These are phyloP conservation scores for Torymus tubicola DNA, from an alignment of 2,888 invertebrate genomes.

Conservation along the genomic window DNA sequence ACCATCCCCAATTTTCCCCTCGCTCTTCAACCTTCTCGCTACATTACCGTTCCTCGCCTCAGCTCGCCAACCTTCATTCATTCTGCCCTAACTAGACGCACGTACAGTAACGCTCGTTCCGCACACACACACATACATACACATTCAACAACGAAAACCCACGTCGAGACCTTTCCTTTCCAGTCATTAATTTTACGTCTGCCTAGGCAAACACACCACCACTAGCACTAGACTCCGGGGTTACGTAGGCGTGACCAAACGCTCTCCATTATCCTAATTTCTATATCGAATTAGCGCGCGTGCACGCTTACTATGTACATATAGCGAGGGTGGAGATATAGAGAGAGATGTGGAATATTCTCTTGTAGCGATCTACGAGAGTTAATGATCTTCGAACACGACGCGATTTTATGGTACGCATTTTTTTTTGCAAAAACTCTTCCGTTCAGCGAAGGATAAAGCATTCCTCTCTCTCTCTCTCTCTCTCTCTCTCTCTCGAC, in stretches of 20 bases:
- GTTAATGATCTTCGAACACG: too few relatives aligned
- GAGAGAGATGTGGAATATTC: not conserved
- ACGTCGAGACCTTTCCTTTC: conserved; percentile 31
- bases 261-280: conserved; percentile 56
- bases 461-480: too few relatives aligned
- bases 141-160: too few relatives aligned
- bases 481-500: too few relatives aligned
- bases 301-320: not conserved
- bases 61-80: conserved; percentile 15
- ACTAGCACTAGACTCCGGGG: not conserved
- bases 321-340: not conserved
- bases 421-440: too few relatives aligned
- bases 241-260: conserved; percentile 50
- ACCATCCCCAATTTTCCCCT: too few relatives aligned
- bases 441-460: too few relatives aligned
- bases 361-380: not conserved
- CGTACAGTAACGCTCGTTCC: not conserved
- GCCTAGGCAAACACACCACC: conserved; percentile 18
- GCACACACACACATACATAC: too few relatives aligned
- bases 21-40: conserved; percentile 1
- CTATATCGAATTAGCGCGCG: conserved; percentile 46
- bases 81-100: conserved; percentile 25
- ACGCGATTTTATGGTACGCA: too few relatives aligned
- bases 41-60: not conserved
- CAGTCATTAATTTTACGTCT: conserved; percentile 54